phyloP scores from a whole-genome alignment of 2,113 vertebrate genomes.

The Peucedramus taeniatus region DNA sequence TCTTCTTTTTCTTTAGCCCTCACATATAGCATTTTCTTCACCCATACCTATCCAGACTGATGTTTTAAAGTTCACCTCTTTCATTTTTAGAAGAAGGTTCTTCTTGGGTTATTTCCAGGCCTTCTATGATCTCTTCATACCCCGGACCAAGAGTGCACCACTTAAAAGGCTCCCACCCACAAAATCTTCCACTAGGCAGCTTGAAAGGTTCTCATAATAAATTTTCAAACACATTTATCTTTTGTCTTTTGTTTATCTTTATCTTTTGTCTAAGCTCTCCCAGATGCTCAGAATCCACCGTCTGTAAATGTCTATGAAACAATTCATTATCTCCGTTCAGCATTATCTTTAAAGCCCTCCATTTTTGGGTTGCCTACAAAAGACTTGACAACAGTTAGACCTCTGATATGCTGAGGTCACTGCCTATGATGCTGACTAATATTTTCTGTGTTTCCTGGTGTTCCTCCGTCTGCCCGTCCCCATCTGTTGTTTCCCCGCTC shows the following conservation, averaged over 20 bases:
- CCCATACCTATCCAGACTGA: not conserved
- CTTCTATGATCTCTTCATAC: not conserved
- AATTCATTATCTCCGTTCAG: not conserved
- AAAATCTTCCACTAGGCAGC: not conserved
- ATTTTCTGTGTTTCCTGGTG: constrained; percentile 57
- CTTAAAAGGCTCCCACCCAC: not conserved
- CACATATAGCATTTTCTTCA: not conserved
- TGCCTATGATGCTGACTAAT: constrained; percentile 61
- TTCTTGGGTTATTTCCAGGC: not conserved
- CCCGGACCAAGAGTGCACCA: not conserved
- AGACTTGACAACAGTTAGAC: constrained; percentile 21
- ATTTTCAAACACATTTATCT: not conserved
- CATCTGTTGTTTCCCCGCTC: constrained; percentile 42
- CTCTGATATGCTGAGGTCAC: constrained; percentile 46
- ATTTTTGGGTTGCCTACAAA: not conserved
- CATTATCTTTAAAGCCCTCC: not conserved
- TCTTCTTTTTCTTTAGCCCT: not conserved
- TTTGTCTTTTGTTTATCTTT: not conserved
- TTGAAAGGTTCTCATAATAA: not conserved
- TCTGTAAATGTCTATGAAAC: not conserved
- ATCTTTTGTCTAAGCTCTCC: no score
- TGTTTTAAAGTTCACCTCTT: not conserved
- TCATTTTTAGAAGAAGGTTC: not conserved
- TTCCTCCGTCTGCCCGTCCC: constrained; percentile 34
- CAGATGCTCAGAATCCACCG: not conserved